These are phyloP conservation scores for Pristionchus entomophagus DNA, from an alignment of 2,888 invertebrate genomes.

Conservation along the genomic window DNA sequence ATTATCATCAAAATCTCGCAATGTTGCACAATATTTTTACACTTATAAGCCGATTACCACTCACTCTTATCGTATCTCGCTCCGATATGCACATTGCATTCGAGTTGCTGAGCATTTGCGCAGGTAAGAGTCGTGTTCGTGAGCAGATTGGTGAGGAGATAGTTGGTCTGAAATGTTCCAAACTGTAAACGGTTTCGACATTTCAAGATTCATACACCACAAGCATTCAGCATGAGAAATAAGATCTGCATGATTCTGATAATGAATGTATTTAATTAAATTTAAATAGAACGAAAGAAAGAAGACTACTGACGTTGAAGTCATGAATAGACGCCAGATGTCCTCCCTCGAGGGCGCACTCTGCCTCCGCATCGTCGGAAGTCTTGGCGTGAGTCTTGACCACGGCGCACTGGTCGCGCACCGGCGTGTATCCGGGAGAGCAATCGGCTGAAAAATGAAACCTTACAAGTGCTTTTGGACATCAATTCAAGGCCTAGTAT, in stretches of 20 bases:
- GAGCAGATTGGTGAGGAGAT: neutral
- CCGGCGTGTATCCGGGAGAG: neutral
- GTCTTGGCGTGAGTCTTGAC: conserved; percentile 26
- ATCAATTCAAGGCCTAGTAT: neutral
- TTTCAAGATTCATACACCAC: too few species aligned
- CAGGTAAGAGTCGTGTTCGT: neutral
- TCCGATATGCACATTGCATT: conserved; percentile 25
- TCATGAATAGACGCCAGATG: conserved; percentile 17
- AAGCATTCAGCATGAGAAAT: too few species aligned
- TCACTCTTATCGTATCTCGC: neutral
- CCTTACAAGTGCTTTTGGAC: neutral
- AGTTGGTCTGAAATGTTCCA: conserved; percentile 4
- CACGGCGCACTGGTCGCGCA: neutral
- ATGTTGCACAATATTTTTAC: too few species aligned
- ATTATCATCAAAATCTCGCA: too few species aligned
- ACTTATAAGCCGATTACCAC: too few species aligned
- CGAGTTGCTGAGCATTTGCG: neutral
- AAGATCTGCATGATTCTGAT: too few species aligned
- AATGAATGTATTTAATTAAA: too few species aligned
- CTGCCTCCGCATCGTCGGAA: neutral
- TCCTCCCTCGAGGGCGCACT: conserved; percentile 19
- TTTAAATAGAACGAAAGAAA: too few species aligned
- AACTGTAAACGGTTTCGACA: neutral
- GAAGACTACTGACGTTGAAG: too few species aligned
- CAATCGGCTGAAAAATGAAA: neutral